These are phyloP conservation scores for Halocynthia roretzi DNA, from an alignment of 23 tunicate genomes.

Conservation along the genomic window DNA sequence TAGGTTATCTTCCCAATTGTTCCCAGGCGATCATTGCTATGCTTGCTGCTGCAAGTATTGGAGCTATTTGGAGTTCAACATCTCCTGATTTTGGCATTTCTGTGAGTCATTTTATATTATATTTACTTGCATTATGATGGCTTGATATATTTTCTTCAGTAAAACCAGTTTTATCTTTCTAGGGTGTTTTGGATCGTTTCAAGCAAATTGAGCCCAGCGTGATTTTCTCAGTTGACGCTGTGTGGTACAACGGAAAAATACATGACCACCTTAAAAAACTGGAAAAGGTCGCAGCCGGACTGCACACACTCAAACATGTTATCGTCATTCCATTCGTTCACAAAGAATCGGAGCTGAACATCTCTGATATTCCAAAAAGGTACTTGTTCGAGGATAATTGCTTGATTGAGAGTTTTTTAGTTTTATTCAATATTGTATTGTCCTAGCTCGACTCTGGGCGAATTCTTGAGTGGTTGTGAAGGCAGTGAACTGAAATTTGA, in stretches of 20 bases:
- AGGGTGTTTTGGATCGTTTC: conserved; percentile 89
- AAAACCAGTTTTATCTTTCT: not conserved
- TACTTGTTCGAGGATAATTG: not conserved
- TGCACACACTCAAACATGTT: conserved; percentile 55
- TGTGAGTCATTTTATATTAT: conserved; percentile 15
- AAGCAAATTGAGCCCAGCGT: conserved; percentile 76
- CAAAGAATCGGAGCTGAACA: conserved; percentile 14
- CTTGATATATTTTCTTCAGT: not conserved
- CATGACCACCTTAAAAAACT: conserved; percentile 62
- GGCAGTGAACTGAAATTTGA: conserved; percentile 39
- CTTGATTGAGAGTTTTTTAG: not conserved
- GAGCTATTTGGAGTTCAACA: conserved; percentile 90
- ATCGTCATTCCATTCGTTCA: conserved; percentile 77
- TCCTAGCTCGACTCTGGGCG: conserved; percentile 34
- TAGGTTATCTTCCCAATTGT: conserved; percentile 86
- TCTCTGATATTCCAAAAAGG: conserved; percentile 56
- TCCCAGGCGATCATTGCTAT: conserved; percentile 66
- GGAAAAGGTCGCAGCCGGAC: conserved; percentile 49
- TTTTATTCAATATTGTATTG: not conserved
- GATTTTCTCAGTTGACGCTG: conserved; percentile 79
- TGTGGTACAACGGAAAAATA: conserved; percentile 61
- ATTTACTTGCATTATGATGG: not conserved
- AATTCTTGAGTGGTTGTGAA: conserved; percentile 25
- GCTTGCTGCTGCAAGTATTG: conserved; percentile 84
- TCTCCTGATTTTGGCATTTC: conserved; percentile 87